Conservation (phyloP, 1,140 invertebrate species). For the Habropoda laboriosa region DNA sequence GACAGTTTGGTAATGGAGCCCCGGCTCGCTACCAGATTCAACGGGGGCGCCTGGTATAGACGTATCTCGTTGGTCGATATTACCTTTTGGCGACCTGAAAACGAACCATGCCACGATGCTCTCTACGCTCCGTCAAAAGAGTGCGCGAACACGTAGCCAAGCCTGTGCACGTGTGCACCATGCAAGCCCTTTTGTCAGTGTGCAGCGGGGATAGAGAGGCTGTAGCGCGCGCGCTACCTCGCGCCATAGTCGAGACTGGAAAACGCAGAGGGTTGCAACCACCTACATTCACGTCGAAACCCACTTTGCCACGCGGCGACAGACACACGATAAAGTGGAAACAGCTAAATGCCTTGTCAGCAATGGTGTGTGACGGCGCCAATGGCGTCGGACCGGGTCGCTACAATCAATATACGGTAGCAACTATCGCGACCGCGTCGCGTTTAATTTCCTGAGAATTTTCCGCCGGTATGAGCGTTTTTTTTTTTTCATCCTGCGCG, state of each 20-base stretch:
- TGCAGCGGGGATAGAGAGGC: neutral
- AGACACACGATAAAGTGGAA: slow-evolving; percentile 72
- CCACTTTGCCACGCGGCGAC: slow-evolving; percentile 60
- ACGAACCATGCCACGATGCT: slow-evolving; percentile 26
- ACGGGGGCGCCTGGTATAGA: slow-evolving; percentile 54
- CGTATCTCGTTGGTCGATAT: slow-evolving; percentile 64
- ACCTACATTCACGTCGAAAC: slow-evolving; percentile 60
- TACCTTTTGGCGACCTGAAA: slow-evolving; percentile 66
- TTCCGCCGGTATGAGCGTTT: no score
- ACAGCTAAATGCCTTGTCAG: slow-evolving; percentile 74
- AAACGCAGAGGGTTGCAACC: slow-evolving; percentile 43
- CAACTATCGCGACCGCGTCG: slow-evolving; percentile 2
- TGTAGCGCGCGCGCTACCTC: neutral
- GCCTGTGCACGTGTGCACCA: neutral
- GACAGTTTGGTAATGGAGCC: slow-evolving; percentile 61
- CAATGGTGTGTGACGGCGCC: slow-evolving; percentile 46
- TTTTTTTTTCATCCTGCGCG: no score
- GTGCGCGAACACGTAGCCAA: neutral
- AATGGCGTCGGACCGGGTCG: slow-evolving; percentile 53
- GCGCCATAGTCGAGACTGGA: neutral
- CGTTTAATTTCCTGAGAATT: slow-evolving; percentile 16
- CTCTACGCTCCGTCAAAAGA: slow-evolving; percentile 48
- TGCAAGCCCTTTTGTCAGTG: neutral
- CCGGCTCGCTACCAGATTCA: slow-evolving; percentile 54
- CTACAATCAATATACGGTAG: slow-evolving; percentile 65